Percentiles rank a stretch among this genome's conserved stretches.
Conservation (phyloP, 2,113 vertebrate species). For the Micromys minutus region DNA sequence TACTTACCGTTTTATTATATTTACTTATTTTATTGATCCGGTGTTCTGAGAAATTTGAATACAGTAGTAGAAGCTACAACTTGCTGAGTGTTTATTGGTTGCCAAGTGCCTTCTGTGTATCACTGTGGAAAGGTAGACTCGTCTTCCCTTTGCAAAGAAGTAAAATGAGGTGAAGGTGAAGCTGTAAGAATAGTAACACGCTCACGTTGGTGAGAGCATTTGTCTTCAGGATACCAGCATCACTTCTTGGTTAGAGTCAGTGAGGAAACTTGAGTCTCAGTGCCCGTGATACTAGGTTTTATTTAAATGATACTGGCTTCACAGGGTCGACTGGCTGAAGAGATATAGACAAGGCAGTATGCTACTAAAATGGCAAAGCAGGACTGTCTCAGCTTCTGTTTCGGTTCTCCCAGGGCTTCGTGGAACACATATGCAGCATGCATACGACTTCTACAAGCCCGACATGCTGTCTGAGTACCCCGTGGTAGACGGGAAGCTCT, state of each 20-base stretch:
- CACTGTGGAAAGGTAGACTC: background rate
- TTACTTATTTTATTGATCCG: background rate
- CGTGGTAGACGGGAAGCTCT: conserved; percentile 96
- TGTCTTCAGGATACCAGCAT: background rate
- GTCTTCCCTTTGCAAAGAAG: background rate
- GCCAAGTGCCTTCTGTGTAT: background rate
- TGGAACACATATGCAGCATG: conserved; percentile 98
- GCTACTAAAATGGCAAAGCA: background rate
- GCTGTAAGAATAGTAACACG: background rate
- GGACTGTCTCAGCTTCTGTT: background rate
- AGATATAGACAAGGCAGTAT: background rate
- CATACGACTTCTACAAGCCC: conserved; percentile 98
- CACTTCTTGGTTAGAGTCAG: background rate
- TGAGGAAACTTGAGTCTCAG: background rate
- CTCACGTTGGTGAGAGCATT: background rate
- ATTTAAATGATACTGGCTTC: background rate
- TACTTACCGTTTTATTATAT: background rate
- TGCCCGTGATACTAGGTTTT: background rate
- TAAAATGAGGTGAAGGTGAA: background rate
- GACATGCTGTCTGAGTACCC: conserved; percentile 98
- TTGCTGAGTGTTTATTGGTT: background rate
- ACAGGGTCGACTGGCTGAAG: background rate
- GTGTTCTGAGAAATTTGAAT: conserved; percentile 23
- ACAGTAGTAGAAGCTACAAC: background rate
- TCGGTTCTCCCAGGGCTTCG: conserved; percentile 88